A percentile compares a stretch with the other conserved stretches of the same genome.
Conservation (phyloP, 2,113 vertebrate genomes). For the Urocitellus parryii region DNA sequence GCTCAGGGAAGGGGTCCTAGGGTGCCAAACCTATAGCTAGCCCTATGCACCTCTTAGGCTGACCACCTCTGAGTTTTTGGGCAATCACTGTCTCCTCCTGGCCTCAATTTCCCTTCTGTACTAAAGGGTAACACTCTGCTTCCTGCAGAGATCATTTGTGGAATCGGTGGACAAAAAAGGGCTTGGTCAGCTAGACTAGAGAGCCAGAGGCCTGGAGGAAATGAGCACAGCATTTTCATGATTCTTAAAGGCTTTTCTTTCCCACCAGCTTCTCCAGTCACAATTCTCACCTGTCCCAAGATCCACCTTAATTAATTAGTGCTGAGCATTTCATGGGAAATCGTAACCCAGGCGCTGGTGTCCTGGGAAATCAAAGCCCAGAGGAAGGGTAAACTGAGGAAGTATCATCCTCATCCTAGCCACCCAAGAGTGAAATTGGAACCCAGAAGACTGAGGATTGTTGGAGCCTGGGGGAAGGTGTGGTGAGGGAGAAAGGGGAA, state of each 20-base stretch:
- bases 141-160: background rate
- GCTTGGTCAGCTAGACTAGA: conserved; percentile 44
- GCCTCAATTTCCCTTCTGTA: conserved; percentile 10
- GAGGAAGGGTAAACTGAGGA: conserved; percentile 46
- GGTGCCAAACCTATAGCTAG: background rate
- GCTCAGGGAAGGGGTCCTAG: background rate
- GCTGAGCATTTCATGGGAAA: background rate
- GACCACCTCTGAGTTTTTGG: background rate
- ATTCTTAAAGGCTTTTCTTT: conserved; percentile 49
- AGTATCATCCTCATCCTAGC: background rate
- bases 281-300: background rate
- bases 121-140: background rate
- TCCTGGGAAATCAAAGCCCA: background rate
- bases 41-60: background rate
- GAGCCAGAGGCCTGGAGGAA: conserved; percentile 51
- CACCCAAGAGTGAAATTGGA: background rate
- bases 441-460: background rate
- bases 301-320: background rate
- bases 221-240: conserved; percentile 38
- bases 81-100: background rate
- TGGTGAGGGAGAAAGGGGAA: background rate
- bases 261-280: background rate
- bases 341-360: background rate
- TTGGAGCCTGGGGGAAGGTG: background rate
- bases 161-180: conserved; percentile 53